Base-by-base conservation (phyloP, 2,797 vertebrate species). In the Molossus alvarezi region DNA sequence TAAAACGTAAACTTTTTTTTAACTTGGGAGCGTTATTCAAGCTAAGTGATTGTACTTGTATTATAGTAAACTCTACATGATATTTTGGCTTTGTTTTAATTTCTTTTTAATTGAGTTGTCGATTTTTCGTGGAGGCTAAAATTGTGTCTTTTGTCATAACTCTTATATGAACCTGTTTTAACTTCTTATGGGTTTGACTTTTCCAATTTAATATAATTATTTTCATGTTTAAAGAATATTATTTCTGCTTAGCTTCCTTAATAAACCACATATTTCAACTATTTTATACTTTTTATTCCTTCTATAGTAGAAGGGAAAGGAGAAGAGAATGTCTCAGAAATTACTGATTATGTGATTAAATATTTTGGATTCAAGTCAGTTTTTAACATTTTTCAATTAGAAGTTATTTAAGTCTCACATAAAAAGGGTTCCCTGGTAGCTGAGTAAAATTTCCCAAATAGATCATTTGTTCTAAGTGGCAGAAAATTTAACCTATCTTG, bases 171-270 rank as follows among this genome's bases (percentile, higher is more conserved):
- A 80, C 67, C 33, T 79, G 17, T 83, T 75, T 76, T 67, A 67
- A 77, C 17, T 77, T 81, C 23, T 87, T 87, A 72, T 0, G 48
- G 65, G 13, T 88, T 86, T 96, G 11, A 57, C 41, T 75, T 90
- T 89, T 82, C 62, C 72, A 65, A 18, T 72, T 71, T 90, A 95
- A 85, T 53, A 20, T 37, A 88, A 58, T 95, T 96, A 89, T 84
- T 96, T 96, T 79, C 20, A 62, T 96, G 27, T 91, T 93, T 95
- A 48, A 94, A 84, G 64, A 83, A 18, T 87, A 33, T 77, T 14
- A 84, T 92, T 94, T 95, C 53, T 79, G 5, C 21, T 92, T 89
- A 85, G 71, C 14, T 94, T 97, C 33, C 45, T 88, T 93, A 84
- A 65, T 94, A 91, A 96, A 77, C 17, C 9, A 41, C 4, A 37